Base-by-base conservation (phyloP, 2,888 invertebrate genomes). In the Tetragnatha montana region DNA sequence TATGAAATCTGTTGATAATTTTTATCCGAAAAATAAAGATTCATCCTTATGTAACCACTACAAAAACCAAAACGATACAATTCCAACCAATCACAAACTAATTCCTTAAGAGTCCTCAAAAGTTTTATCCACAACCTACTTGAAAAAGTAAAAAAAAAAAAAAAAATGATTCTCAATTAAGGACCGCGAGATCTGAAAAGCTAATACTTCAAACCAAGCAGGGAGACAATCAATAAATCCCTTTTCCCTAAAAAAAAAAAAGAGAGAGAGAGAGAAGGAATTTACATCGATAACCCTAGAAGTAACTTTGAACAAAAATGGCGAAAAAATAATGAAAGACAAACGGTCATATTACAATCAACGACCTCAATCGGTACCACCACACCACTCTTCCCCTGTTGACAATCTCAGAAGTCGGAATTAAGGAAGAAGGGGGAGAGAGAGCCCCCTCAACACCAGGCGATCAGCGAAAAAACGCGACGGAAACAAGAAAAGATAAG, bases 331-430 rank as follows among this genome's bases (percentile, higher is more conserved):
- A n/a, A 35, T 12, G 21, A 78, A 68, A 21, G 78, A 78, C 60
- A 78, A 78, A 51, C 78, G 78, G 78, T 78, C 78, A 78, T 78
- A 60, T 78, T 78, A 78, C 78, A 78, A 22, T 60, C 60, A 60
- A 51, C 22, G n/a, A 47, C 35, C 75, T 22, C 78, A 78, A 78
- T 51, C 78, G 17, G 51, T 78, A 12, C 60, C 60, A 60, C 60
- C 8, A 14, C 60, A 14, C 78, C 78, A 8, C 78, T 35, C 6
- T 14, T 22, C 78, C 51, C 8, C 22, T n/a, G 82, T 73, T 82
- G 82, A 82, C 82, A 82, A 82, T 82, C 74, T 60, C 82, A 73
- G 73, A 74, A 82, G 50, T 82, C 73, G 60, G 51, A 71, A 81
- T 50, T 70, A 81, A 81, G 35, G 73, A 82, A 82, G 35, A 73